Evolutionary conservation across 2,113 vertebrate genomes (phyloP), one percentile per base, ranked within the genome.

Genomic region (Charadrius vociferus): DNA sequence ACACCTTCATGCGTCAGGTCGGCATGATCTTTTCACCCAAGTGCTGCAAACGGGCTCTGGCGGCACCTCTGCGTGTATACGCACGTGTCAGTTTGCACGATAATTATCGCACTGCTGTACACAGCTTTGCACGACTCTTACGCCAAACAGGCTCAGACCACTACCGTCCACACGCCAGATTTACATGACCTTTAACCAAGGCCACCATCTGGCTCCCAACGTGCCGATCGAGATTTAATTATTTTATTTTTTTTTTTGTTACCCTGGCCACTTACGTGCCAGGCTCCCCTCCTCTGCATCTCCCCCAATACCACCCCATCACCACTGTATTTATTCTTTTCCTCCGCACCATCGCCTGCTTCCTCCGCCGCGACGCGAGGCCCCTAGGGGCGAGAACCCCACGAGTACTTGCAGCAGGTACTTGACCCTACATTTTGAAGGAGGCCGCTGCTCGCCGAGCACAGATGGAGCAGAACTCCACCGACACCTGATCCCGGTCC

Each of bases 351-450:
- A 96, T 94, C 50, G 92, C 93, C 96, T 97, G 96, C 95, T 95
- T 97, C 93, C 91, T 97, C 95, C 92, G 72, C 95, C 93, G 37
- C 95, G 85, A 75, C 95, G 88, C 94, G 94, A 95, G 88, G 89
- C 92, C 95, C 95, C 96, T 39, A 95, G 74, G 82, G 88, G 90
- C 59, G 61, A 95, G 68, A 91, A 95, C 79, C 85, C 91, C 93
- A 88, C 88, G 82, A 98, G 98, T 96, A 97, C 90, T 94, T 82
- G 96, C 81, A 98, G 99, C 97, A 96, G 98, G 96, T 99, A 99
- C 99, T 99, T 99, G 99, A 99, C 99, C 99, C 99, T 99, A 99
- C 99, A 99, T 99, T 99, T 99, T 99, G 96, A 98, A 98, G 39
- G 99, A 98, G 47, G 99, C 97, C 96, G 98, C 98, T 45, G 99